These are phyloP conservation scores for Aradus depressus DNA, from an alignment of 2,888 invertebrate genomes.

Conservation along the genomic window DNA sequence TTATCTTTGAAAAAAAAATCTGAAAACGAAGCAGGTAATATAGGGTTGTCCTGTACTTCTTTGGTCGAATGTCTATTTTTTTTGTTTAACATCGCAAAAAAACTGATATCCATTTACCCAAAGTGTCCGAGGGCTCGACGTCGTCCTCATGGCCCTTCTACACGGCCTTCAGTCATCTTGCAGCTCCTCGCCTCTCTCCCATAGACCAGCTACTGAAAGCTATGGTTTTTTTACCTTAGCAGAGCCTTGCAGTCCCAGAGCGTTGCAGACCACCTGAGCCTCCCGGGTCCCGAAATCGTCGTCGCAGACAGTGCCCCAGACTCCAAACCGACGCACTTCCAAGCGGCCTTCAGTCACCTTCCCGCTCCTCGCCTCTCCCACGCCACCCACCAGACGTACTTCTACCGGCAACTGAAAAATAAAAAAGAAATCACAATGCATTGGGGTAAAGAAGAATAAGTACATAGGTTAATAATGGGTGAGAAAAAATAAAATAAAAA, in stretches of 20 bases:
- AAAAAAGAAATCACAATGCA: not conserved
- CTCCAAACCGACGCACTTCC: conserved; percentile 54
- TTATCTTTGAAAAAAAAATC: too few species aligned
- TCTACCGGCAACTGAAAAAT: conserved; percentile 41
- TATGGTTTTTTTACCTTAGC: conserved; percentile 32
- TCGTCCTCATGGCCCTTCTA: too few species aligned
- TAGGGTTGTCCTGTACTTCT: too few species aligned
- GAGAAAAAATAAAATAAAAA: too few species aligned
- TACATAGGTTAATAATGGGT: too few species aligned
- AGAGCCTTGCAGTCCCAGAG: conserved; percentile 30
- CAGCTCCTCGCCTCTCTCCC: conserved; percentile 32
- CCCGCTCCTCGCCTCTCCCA: conserved; percentile 33
- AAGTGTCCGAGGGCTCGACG: too few species aligned
- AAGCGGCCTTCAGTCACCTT: conserved; percentile 57
- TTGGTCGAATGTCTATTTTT: too few species aligned
- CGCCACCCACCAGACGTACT: conserved; percentile 41
- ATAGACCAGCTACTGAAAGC: too few species aligned
- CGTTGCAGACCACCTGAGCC: conserved; percentile 50
- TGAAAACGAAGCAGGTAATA: too few species aligned
- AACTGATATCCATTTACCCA: too few species aligned
- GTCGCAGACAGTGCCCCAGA: conserved; percentile 70
- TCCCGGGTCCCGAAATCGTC: conserved; percentile 57
- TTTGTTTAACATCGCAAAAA: too few species aligned
- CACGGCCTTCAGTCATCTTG: conserved; percentile 54
- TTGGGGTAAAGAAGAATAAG: too few species aligned